Conservation (phyloP, 2,113 vertebrate genomes). For the Orthonyx spaldingii region DNA sequence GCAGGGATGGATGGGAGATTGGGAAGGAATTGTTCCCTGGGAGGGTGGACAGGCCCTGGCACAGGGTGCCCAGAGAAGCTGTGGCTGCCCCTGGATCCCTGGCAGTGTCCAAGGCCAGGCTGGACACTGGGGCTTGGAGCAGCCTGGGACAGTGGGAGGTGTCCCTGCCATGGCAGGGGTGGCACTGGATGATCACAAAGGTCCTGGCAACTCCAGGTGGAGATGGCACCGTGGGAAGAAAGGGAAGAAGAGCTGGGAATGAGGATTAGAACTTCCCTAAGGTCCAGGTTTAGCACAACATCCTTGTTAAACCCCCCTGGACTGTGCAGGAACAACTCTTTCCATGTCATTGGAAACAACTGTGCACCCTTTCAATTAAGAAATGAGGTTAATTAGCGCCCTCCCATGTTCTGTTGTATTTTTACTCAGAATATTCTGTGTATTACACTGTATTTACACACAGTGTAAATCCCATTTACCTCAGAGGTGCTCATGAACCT, state of each 20-base stretch:
- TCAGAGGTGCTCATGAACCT: background rate
- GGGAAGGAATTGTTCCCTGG: background rate
- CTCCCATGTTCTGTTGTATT: fast-evolving
- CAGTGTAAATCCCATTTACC: background rate
- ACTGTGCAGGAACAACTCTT: fast-evolving
- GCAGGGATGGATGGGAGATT: background rate
- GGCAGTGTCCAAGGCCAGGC: fast-evolving
- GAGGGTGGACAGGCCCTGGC: background rate
- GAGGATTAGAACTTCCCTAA: background rate
- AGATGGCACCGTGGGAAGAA: background rate
- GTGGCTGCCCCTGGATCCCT: background rate
- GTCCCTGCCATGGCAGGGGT: background rate
- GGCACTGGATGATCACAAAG: fast-evolving
- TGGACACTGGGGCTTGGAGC: background rate
- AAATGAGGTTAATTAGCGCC: background rate
- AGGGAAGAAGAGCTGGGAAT: background rate
- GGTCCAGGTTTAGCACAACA: background rate
- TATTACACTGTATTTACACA: no score
- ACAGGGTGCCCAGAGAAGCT: background rate
- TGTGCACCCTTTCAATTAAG: background rate
- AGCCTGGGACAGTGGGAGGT: fast-evolving
- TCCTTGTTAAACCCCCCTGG: background rate
- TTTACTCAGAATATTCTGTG: background rate
- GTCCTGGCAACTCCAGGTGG: background rate
- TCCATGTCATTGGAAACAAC: background rate